These are phyloP conservation scores for Oxygymnocypris stewartii DNA, from an alignment of 2,113 vertebrate genomes.

Conservation along the genomic window DNA sequence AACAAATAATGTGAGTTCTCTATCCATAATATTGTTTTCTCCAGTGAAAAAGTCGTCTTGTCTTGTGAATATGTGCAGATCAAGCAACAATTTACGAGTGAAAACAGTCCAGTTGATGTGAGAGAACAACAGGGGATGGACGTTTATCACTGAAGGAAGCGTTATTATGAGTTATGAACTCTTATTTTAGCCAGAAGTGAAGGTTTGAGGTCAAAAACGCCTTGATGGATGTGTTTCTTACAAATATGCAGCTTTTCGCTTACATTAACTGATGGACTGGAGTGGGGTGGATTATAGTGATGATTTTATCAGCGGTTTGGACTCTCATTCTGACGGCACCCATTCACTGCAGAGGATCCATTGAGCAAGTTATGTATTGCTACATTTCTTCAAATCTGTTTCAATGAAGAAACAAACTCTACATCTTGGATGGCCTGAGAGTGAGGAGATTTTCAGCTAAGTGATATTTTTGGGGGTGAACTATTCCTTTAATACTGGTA, in stretches of 20 bases:
- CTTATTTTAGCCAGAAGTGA: background rate
- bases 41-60: too few species aligned
- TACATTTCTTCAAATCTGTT: too few species aligned
- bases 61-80: too few species aligned
- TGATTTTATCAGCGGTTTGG: background rate
- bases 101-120: too few species aligned
- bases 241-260: background rate
- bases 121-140: background rate
- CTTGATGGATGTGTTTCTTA: too few species aligned
- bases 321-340: background rate
- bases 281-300: background rate
- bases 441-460: background rate
- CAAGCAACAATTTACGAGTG: too few species aligned
- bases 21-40: too few species aligned
- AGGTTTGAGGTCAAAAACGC: background rate
- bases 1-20: too few species aligned
- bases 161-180: too few species aligned
- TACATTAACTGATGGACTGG: background rate
- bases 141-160: too few species aligned
- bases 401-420: too few species aligned
- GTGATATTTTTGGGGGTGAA: background rate
- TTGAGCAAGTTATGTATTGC: background rate
- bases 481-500: background rate
- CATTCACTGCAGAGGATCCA: background rate
- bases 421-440: too few species aligned